These are phyloP conservation scores for Gobio occitaniae DNA, from an alignment of 2,797 vertebrate genomes.

Conservation along the genomic window DNA sequence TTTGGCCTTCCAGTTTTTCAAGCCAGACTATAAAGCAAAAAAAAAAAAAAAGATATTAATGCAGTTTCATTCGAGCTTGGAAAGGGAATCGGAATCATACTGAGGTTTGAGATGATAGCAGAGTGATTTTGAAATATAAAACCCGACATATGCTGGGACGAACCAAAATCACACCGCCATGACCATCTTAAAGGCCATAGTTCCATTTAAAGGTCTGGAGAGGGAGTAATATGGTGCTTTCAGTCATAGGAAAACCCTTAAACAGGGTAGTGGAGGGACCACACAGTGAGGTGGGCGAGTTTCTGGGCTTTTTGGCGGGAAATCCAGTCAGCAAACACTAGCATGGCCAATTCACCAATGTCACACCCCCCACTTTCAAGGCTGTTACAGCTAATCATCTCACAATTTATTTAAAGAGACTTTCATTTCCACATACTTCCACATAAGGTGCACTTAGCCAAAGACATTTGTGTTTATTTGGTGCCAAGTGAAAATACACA, in stretches of 20 bases:
- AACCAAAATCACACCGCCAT: constrained; percentile 19
- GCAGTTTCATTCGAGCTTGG: constrained; percentile 50
- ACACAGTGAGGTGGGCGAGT: constrained; percentile 51
- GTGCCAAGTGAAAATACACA: not conserved
- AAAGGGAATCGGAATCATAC: constrained; percentile 48
- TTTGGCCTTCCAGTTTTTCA: constrained; percentile 59
- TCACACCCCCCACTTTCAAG: constrained; percentile 38
- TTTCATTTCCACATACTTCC: constrained; percentile 51
- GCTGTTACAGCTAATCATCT: constrained; percentile 56
- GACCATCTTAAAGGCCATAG: constrained; percentile 45
- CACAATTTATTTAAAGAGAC: constrained; percentile 45
- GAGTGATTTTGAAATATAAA: constrained; percentile 41
- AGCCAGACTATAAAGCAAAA: constrained; percentile 56
- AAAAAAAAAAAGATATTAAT: constrained; percentile 31
- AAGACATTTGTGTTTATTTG: constrained; percentile 3
- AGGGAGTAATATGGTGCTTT: constrained; percentile 36
- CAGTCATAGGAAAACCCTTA: constrained; percentile 25
- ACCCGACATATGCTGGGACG: constrained; percentile 35
- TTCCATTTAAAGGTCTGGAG: constrained; percentile 52
- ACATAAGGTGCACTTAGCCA: not conserved
- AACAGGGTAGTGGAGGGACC: constrained; percentile 39
- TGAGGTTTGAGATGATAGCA: constrained; percentile 47
- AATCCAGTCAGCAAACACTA: constrained; percentile 52
- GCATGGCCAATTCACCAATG: constrained; percentile 31
- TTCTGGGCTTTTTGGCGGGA: constrained; percentile 40